These are phyloP conservation scores for Hoplias malabaricus DNA, from an alignment of 2,113 vertebrate species.

Conservation along the genomic window DNA sequence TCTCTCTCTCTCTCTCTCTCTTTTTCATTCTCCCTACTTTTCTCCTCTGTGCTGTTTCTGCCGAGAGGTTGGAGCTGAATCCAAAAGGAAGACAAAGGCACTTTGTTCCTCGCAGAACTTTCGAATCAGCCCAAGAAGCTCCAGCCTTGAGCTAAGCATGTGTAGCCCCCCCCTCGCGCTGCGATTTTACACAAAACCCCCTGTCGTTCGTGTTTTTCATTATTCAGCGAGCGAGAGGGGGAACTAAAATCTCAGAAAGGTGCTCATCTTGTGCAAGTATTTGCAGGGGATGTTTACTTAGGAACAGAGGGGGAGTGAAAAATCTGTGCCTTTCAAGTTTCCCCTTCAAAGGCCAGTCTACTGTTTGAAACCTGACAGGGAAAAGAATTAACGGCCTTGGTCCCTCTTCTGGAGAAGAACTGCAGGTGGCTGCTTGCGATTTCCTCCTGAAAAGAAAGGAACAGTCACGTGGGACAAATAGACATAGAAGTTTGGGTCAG, in stretches of 20 bases:
- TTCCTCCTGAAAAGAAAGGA: background rate
- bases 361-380: slow-evolving; percentile 3
- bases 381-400: slow-evolving; percentile 17
- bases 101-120: slow-evolving; percentile 24
- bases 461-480: background rate
- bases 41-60: slow-evolving; percentile 39
- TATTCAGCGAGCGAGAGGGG: slow-evolving; percentile 6
- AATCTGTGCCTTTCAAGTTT: slow-evolving; percentile 35
- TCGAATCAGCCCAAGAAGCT: background rate
- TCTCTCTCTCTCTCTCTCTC: slow-evolving; percentile 4
- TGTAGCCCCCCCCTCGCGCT: background rate
- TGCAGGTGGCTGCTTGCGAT: background rate
- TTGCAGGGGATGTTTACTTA: slow-evolving; percentile 23
- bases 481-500: no score
- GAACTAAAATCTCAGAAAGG: background rate
- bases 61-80: slow-evolving; percentile 13
- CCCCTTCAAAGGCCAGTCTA: slow-evolving; percentile 40
- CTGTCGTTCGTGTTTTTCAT: slow-evolving; percentile 14
- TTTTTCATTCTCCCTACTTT: background rate
- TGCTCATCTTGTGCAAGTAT: slow-evolving; percentile 20
- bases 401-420: slow-evolving; percentile 6
- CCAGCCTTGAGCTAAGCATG: background rate
- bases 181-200: background rate
- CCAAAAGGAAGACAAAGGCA: slow-evolving; percentile 24
- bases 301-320: slow-evolving; percentile 2